A percentile compares a stretch with the other conserved stretches of the same genome.
Conservation (phyloP, 1,140 invertebrate species). For the Drepana arcuata region DNA sequence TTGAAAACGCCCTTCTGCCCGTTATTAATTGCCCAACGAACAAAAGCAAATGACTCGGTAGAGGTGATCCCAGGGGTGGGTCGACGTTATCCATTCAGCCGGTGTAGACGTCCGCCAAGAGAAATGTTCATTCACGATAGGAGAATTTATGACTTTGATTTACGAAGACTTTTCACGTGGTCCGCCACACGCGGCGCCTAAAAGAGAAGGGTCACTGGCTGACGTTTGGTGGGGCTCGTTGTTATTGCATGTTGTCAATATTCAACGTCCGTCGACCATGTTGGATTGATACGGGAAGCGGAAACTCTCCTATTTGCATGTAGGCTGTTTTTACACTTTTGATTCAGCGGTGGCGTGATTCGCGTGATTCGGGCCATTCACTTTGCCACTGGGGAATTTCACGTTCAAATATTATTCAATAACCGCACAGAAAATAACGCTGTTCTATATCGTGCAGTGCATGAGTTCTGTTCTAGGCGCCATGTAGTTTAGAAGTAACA, state of each 20-base stretch:
- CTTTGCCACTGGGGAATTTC: too few relatives aligned
- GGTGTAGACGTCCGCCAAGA: slow-evolving; percentile 59
- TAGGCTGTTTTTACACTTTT: slow-evolving; percentile 24
- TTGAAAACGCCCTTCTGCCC: slow-evolving; percentile 54
- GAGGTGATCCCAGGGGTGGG: slow-evolving; percentile 63
- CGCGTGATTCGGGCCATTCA: too few relatives aligned
- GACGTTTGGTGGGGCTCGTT: slow-evolving; percentile 47
- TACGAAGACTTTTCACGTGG: slow-evolving; percentile 55
- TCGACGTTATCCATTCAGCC: slow-evolving; percentile 63
- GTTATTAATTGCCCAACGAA: slow-evolving; percentile 68
- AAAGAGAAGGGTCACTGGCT: slow-evolving; percentile 50
- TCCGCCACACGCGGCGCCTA: slow-evolving; percentile 34
- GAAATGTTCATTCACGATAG: slow-evolving; percentile 69
- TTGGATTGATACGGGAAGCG: slow-evolving; percentile 48
- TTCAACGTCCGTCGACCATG: slow-evolving; percentile 39
- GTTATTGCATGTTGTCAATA: slow-evolving; percentile 52
- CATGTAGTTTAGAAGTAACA: too few relatives aligned
- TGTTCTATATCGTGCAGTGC: too few relatives aligned
- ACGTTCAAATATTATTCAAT: too few relatives aligned
- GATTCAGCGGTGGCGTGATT: slow-evolving; percentile 12
- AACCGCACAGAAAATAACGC: too few relatives aligned
- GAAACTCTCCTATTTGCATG: slow-evolving; percentile 49
- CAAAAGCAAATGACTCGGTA: slow-evolving; percentile 69
- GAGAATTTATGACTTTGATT: slow-evolving; percentile 65
- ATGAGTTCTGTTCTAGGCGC: too few relatives aligned